Conservation (phyloP, 2,888 invertebrate species). For the Sepioteuthis lessoniana region DNA sequence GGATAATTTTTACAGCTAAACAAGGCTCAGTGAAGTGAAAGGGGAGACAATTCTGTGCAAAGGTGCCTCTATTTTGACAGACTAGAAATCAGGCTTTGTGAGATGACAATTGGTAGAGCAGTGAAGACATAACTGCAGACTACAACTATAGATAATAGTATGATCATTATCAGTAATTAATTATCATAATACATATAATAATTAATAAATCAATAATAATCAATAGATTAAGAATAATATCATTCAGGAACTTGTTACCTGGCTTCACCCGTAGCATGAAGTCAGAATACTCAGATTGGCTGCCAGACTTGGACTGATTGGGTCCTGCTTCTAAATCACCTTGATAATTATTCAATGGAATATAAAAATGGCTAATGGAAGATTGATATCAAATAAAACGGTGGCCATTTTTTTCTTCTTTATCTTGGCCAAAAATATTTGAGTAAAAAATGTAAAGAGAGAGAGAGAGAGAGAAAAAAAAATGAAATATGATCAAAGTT, state of each 20-base stretch:
- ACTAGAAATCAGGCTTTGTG: slow-evolving; percentile 1
- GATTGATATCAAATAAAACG: background rate
- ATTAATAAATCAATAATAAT: background rate
- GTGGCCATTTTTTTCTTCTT: no score
- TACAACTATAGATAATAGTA: background rate
- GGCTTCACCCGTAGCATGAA: slow-evolving; percentile 44
- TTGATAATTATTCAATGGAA: background rate
- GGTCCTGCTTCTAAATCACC: background rate
- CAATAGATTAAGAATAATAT: background rate
- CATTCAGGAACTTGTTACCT: slow-evolving; percentile 25
- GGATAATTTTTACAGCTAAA: background rate
- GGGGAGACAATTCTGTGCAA: slow-evolving; percentile 11
- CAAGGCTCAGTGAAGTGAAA: background rate
- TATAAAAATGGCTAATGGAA: background rate
- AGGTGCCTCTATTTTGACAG: background rate
- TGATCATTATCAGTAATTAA: background rate
- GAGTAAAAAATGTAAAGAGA: no score
- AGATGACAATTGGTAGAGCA: slow-evolving; percentile 1
- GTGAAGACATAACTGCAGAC: background rate
- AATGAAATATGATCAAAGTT: no score
- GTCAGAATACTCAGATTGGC: slow-evolving; percentile 41
- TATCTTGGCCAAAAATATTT: no score
- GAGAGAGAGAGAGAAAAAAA: no score
- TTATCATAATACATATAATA: background rate
- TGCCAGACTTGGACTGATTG: background rate